phyloP scores from a whole-genome alignment of 1,140 invertebrate species.

The Teleogryllus occipitalis region DNA sequence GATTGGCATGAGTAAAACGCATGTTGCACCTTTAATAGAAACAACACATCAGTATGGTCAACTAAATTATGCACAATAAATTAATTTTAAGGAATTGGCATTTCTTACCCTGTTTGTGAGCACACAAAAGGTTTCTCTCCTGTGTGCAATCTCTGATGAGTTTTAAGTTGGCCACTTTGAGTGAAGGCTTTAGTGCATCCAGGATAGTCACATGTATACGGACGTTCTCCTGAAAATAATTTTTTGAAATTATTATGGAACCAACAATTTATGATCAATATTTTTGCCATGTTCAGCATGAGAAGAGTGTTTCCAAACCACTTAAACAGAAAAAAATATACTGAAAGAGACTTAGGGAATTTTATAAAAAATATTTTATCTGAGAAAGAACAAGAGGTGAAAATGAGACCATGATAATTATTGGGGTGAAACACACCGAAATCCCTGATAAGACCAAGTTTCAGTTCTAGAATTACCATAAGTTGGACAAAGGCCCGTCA shows the following conservation, averaged over 20 bases:
- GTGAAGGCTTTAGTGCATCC: conserved; percentile 68
- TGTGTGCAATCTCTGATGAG: conserved; percentile 72
- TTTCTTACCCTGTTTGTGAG: conserved; percentile 49
- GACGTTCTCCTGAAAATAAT: conserved; percentile 55
- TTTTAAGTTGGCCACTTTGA: conserved; percentile 76
- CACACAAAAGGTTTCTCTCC: conserved; percentile 77
- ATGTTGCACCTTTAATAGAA: conserved; percentile 41
- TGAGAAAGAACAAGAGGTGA: no score
- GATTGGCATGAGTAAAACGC: conserved; percentile 73
- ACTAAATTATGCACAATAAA: no score
- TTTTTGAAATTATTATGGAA: background rate
- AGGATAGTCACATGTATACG: conserved; percentile 70
- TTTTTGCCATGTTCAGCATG: background rate
- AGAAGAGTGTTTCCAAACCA: background rate
- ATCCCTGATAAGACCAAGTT: no score
- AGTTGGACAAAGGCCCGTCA: no score
- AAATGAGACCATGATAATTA: no score
- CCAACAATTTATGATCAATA: background rate
- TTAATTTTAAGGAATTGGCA: background rate
- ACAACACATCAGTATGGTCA: no score
- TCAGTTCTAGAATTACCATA: no score
- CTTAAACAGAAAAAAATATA: background rate
- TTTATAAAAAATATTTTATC: background rate
- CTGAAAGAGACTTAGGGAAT: background rate
- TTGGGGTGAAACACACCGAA: no score